A percentile compares a stretch with the other conserved stretches of the same genome.
phyloP scores from a whole-genome alignment of 2,113 vertebrate genomes.

The Lucifuga dentata region DNA sequence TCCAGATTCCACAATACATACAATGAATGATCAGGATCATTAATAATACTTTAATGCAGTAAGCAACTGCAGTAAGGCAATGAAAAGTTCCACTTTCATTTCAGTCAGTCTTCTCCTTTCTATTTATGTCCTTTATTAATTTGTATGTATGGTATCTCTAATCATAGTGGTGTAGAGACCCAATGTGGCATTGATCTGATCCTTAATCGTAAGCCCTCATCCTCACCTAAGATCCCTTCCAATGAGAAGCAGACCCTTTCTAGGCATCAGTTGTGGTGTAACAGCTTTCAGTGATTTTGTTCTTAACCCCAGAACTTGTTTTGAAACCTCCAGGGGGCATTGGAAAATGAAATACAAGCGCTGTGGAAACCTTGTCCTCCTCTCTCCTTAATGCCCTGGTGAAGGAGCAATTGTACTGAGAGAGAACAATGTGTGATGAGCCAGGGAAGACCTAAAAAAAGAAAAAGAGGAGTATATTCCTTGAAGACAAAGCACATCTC shows the following conservation, averaged over 20 bases:
- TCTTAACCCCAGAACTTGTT: slow-evolving; percentile 68
- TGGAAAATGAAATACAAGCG: slow-evolving; percentile 73
- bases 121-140: slow-evolving; percentile 10
- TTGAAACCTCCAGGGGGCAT: slow-evolving; percentile 65
- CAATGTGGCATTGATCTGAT: slow-evolving; percentile 71
- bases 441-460: slow-evolving; percentile 27
- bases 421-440: slow-evolving; percentile 3
- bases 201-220: slow-evolving; percentile 35
- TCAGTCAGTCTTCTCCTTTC: not conserved
- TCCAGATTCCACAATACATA: slow-evolving; percentile 24
- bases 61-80: not conserved
- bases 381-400: slow-evolving; percentile 14
- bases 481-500: slow-evolving; percentile 49
- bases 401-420: slow-evolving; percentile 21
- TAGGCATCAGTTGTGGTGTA: slow-evolving; percentile 62
- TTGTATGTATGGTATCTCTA: slow-evolving; percentile 22
- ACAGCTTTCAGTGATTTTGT: slow-evolving; percentile 69
- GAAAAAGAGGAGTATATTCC: slow-evolving; percentile 25
- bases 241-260: slow-evolving; percentile 77
- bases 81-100: slow-evolving; percentile 6
- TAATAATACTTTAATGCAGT: slow-evolving; percentile 22
- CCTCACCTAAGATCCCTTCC: slow-evolving; percentile 43
- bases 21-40: slow-evolving; percentile 41
- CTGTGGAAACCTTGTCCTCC: slow-evolving; percentile 46
- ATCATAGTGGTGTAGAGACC: slow-evolving; percentile 25